phyloP scores from a whole-genome alignment of 2,113 vertebrate genomes.

The Cinclus cinclus region DNA sequence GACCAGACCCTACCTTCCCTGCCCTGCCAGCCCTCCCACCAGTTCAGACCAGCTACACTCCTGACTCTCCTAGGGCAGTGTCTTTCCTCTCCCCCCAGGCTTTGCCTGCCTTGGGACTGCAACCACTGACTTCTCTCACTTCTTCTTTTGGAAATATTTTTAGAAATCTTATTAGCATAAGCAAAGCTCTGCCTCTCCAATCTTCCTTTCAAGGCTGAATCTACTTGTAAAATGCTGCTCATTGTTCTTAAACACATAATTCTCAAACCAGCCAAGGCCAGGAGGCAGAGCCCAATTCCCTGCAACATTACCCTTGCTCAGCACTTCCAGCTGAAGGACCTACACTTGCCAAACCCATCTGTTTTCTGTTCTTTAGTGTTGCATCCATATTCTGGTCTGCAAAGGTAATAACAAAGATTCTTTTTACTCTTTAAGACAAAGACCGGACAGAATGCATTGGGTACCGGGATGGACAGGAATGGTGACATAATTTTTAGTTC shows the following conservation, averaged over 20 bases:
- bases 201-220: neutral
- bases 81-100: neutral
- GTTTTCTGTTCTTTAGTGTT: neutral
- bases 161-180: neutral
- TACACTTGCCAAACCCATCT: neutral
- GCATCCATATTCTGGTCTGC: neutral
- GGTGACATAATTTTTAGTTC: neutral
- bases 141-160: neutral
- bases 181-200: neutral
- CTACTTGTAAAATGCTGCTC: neutral
- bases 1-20: neutral
- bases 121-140: neutral
- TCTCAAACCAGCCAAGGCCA: neutral
- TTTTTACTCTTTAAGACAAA: neutral
- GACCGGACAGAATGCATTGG: neutral
- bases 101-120: neutral
- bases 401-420: neutral
- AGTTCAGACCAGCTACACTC: rapidly evolving
- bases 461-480: neutral
- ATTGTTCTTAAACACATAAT: neutral
- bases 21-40: neutral
- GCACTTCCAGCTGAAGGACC: neutral
- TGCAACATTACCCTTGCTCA: neutral
- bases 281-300: neutral
- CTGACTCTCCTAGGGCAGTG: rapidly evolving